These are phyloP conservation scores for Pelobates cultripes DNA, from an alignment of 2,797 vertebrate genomes.

Conservation along the genomic window DNA sequence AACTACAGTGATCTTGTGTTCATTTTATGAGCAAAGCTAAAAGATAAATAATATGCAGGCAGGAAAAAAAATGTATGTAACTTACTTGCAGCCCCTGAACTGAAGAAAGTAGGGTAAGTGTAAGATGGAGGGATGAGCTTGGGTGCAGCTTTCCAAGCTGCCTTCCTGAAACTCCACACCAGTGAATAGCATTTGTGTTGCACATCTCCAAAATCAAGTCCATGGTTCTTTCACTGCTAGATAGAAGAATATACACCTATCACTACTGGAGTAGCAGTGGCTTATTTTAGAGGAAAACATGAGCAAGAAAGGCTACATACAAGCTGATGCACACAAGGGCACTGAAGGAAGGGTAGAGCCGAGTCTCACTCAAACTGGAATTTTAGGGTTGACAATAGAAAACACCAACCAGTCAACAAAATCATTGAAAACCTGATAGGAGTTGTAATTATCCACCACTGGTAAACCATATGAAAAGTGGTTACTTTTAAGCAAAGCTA, in stretches of 20 bases:
- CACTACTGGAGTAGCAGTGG: no score
- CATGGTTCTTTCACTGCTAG: constrained; percentile 94
- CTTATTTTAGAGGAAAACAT: no score
- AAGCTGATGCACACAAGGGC: no score
- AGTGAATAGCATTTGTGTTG: constrained; percentile 92
- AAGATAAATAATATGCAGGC: neutral
- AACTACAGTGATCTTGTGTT: no score
- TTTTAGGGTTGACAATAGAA: no score
- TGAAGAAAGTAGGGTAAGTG: constrained; percentile 88
- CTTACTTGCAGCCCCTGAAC: constrained; percentile 95
- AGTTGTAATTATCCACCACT: neutral
- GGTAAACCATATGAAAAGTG: no score
- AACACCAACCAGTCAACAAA: no score
- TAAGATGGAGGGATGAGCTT: constrained; percentile 87
- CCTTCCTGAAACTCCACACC: constrained; percentile 94
- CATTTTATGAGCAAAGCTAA: neutral
- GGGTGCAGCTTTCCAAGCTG: constrained; percentile 93
- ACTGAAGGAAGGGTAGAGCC: no score
- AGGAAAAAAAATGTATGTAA: neutral
- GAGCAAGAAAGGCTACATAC: no score
- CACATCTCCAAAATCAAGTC: constrained; percentile 97
- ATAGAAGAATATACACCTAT: constrained; percentile 37
- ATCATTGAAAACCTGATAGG: no score
- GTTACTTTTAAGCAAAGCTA: no score
- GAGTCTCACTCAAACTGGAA: no score